Evolutionary conservation across 1,140 invertebrate species (phyloP), one percentile per base, ranked within the genome.

Genomic region (Zophobas morio): DNA sequence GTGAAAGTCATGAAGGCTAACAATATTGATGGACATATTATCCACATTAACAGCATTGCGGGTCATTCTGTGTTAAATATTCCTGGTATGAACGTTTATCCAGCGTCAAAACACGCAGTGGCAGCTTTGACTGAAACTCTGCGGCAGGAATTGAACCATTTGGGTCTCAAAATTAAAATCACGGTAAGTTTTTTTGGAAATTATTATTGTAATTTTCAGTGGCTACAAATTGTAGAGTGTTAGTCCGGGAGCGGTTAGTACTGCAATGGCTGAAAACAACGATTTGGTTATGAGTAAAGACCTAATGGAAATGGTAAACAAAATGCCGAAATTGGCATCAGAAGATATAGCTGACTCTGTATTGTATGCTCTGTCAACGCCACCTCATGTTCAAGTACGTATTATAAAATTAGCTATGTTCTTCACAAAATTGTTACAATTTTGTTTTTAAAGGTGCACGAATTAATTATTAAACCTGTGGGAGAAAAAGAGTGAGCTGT

Each of bases 301-400:
- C 2, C 2, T 34, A 35, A 2, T 36, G 0, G 20, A 66, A 66
- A 36, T 34, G 34, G 32, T 32, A 20, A 72, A 54, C 42, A 70
- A 53, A 33, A 5, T 63, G 6, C 72, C 77, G 49, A 4, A 2
- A 32, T 32, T 78, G 57, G 20, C 80, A 79, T 86, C 70, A 0
- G 75, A 85, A 1, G 90, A 92, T 66, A 85, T 93, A 1, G 88
- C 89, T 0, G 89, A 92, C 75, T 88, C 88, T 0, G 85, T 46
- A 4, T 46, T 46, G 42, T 46, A 46, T 8, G 42, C 6, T 46
- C 42, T 46, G 3, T 46, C 42, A 46, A 46, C 42, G 3, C 42
- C 42, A 3, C 42, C 42, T 4, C 42, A 46, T 8, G 42, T 46
- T 46, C 42, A 46, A 8, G 42, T 46, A 46, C 3, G 42, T 3